Evolutionary conservation across 2,797 vertebrate species (phyloP), one percentile per base, ranked within the genome.

Genomic region (Simalia tracyae): DNA sequence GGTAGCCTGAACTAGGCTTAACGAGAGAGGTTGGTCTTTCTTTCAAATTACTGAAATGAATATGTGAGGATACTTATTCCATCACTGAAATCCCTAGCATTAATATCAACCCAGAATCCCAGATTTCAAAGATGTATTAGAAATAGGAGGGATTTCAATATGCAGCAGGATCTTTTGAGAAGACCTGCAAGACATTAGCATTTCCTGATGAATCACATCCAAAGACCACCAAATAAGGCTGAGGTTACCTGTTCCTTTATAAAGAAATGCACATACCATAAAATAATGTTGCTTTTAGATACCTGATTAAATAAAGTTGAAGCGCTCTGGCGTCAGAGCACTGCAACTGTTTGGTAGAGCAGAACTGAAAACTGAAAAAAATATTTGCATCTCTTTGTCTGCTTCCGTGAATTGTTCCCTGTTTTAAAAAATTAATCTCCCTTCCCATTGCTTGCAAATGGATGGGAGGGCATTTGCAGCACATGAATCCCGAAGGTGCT

Each of bases 1-100:
- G 96, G 95, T 96, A 95, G 97, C 96, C 96, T 97, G 96, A 97
- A 96, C 95, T 93, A 94, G 95, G 95, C 95, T 97, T 97, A 97
- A 97, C 96, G 97, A 97, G 97, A 95, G 95, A 95, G 93, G 2
- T 8, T 59, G 5, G 68, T 85, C 93, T 94, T 93, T 92, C 94
- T 90, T n/a, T 42, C 86, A 91, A 87, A 94, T 93, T 66, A 61
- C 95, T 95, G 96, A 96, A 96, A 96, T 92, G 95, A 97, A 95
- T 93, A 84, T 76, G 92, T 94, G 94, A 91, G 94, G 96, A 96
- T 96, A 95, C 5, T 92, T 93, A 94, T 92, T 96, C 93, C 93
- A 94, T 95, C 95, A 95, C 96, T 96, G 95, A 97, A 97, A 96
- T 94, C 94, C 90, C 93, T 64, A 85, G 93, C 60, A 95, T 96